Evolutionary conservation across 2,113 vertebrate species (phyloP).

Genomic region (Progne subis): DNA sequence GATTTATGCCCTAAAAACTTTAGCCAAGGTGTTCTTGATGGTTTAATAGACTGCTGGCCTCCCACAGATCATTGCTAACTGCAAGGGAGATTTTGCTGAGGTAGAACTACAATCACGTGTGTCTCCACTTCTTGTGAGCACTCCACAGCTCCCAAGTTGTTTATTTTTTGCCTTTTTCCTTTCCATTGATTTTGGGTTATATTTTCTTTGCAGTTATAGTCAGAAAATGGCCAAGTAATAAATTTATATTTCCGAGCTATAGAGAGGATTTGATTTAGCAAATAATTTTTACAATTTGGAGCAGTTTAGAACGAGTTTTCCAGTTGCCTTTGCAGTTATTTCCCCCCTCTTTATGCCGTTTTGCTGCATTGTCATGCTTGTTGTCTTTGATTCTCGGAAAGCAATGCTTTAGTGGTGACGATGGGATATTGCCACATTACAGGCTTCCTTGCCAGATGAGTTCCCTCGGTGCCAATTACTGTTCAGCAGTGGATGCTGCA

Average conservation of each 20-base stretch:
- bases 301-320: constrained; percentile 33
- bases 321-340: constrained; percentile 40
- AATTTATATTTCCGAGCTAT: constrained; percentile 34
- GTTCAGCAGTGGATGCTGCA: constrained; percentile 22
- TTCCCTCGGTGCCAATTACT: constrained; percentile 26
- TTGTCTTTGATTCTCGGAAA: constrained; percentile 41
- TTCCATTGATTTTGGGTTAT: constrained; percentile 23
- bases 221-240: neutral
- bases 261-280: constrained; percentile 43
- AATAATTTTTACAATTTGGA: constrained; percentile 53
- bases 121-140: neutral
- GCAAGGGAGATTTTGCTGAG: constrained; percentile 13
- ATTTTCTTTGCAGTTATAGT: constrained; percentile 1
- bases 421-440: constrained; percentile 56
- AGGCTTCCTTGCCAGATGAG: constrained; percentile 32
- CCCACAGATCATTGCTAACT: constrained; percentile 36
- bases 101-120: neutral
- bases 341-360: neutral
- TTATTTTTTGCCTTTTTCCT: constrained; percentile 35
- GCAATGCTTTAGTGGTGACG: constrained; percentile 34
- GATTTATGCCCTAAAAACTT: constrained; percentile 63
- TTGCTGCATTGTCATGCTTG: constrained; percentile 39
- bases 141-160: neutral
- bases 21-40: constrained; percentile 61
- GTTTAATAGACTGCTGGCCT: constrained; percentile 52